These are phyloP conservation scores for Neolamprologus multifasciatus DNA, from an alignment of 2,797 vertebrate genomes.

Conservation along the genomic window DNA sequence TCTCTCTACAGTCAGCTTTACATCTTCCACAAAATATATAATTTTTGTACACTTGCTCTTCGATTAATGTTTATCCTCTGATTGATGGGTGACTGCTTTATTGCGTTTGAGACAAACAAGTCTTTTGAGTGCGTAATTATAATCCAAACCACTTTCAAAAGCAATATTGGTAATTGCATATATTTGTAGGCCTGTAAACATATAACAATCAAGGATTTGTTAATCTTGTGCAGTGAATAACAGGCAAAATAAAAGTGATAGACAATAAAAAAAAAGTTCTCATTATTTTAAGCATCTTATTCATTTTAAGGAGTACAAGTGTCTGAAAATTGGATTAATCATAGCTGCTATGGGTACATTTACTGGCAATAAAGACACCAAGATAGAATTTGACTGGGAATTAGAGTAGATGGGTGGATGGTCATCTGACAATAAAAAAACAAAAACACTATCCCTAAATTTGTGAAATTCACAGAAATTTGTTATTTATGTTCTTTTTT, in stretches of 20 bases:
- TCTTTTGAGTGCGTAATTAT: neutral
- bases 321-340: neutral
- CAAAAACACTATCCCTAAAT: neutral
- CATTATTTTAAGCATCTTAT: neutral
- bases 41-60: neutral
- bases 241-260: neutral
- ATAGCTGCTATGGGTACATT: neutral
- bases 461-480: constrained; percentile 20
- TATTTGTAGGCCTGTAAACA: neutral
- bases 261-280: neutral
- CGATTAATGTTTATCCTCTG: neutral
- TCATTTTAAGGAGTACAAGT: neutral
- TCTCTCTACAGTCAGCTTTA: constrained; percentile 47
- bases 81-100: neutral
- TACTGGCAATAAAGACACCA: neutral
- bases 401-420: neutral
- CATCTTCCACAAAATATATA: neutral
- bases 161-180: neutral
- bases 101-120: neutral
- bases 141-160: constrained; percentile 3
- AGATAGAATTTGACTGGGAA: neutral
- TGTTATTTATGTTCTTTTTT: neutral
- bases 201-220: neutral
- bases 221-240: neutral
- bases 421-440: constrained; percentile 26